These are phyloP conservation scores for Daubentonia madagascariensis DNA, from an alignment of 2,113 vertebrate genomes.

Conservation along the genomic window DNA sequence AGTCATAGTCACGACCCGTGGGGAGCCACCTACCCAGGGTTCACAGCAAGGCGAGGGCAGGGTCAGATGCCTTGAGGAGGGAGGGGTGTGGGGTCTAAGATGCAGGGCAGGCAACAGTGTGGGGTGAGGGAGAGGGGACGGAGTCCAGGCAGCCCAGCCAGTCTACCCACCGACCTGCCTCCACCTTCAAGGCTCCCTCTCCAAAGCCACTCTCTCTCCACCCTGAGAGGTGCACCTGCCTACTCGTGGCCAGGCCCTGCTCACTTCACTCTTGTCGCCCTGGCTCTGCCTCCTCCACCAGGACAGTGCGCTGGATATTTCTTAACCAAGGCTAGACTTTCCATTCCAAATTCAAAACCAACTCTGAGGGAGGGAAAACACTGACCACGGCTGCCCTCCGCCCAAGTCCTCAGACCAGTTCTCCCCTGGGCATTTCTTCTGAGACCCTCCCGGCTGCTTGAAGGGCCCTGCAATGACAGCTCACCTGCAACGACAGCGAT, in stretches of 20 bases:
- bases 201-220: accelerated
- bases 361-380: accelerated
- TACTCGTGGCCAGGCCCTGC: accelerated
- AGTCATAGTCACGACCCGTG: background rate
- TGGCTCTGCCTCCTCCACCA: background rate
- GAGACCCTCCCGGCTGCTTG: background rate
- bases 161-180: accelerated
- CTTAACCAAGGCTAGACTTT: background rate
- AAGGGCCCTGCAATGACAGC: background rate
- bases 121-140: accelerated
- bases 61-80: background rate
- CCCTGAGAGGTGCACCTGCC: background rate
- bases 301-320: background rate
- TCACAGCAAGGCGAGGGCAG: background rate
- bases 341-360: background rate
- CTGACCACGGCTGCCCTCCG: accelerated
- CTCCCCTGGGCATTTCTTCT: background rate
- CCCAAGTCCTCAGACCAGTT: background rate
- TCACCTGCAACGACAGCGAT: slow-evolving; percentile 61
- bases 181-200: too few relatives aligned
- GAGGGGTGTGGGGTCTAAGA: background rate
- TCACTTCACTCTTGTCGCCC: too few relatives aligned
- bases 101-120: background rate
- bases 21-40: background rate
- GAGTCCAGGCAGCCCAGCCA: background rate